Evolutionary conservation across 2,797 vertebrate genomes (phyloP).

Genomic region (Melanogrammus aeglefinus): DNA sequence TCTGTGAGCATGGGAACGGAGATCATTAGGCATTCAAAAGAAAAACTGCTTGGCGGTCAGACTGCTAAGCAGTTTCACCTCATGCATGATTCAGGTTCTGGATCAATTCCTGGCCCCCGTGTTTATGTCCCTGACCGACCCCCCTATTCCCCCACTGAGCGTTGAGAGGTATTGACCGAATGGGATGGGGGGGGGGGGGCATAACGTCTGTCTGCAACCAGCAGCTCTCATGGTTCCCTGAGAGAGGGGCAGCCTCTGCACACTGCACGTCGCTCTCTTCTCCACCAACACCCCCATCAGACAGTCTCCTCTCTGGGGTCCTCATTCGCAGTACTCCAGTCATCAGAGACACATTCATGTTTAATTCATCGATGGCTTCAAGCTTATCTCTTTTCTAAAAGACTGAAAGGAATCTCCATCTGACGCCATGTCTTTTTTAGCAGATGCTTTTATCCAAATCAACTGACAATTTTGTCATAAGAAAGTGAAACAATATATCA

Average conservation of each 20-base stretch:
- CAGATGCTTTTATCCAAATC: no score
- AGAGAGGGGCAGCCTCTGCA: neutral
- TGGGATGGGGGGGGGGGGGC: slow-evolving; percentile 29
- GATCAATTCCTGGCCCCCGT: slow-evolving; percentile 10
- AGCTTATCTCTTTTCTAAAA: slow-evolving; percentile 20
- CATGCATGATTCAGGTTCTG: slow-evolving; percentile 56
- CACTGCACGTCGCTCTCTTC: slow-evolving; percentile 13
- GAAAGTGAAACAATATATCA: no score
- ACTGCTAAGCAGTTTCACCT: slow-evolving; percentile 33
- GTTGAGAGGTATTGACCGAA: slow-evolving; percentile 33
- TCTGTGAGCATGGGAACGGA: slow-evolving; percentile 24
- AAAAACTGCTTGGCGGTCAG: slow-evolving; percentile 31
- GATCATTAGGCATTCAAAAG: slow-evolving; percentile 33
- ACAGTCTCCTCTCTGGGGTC: slow-evolving; percentile 8
- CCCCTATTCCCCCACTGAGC: slow-evolving; percentile 36
- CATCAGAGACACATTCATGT: neutral
- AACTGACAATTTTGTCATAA: no score
- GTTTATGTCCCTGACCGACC: slow-evolving; percentile 28
- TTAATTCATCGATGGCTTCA: slow-evolving; percentile 31
- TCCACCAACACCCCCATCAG: slow-evolving; percentile 5
- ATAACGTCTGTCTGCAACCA: slow-evolving; percentile 62
- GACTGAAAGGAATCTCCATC: slow-evolving; percentile 26
- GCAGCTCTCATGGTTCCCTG: slow-evolving; percentile 57
- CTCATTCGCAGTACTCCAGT: neutral
- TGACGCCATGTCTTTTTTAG: slow-evolving; percentile 25